Percentiles rank a stretch among this genome's conserved stretches.
Conservation (phyloP, 1,140 invertebrate species). For the Dolichoris vasculosae region DNA sequence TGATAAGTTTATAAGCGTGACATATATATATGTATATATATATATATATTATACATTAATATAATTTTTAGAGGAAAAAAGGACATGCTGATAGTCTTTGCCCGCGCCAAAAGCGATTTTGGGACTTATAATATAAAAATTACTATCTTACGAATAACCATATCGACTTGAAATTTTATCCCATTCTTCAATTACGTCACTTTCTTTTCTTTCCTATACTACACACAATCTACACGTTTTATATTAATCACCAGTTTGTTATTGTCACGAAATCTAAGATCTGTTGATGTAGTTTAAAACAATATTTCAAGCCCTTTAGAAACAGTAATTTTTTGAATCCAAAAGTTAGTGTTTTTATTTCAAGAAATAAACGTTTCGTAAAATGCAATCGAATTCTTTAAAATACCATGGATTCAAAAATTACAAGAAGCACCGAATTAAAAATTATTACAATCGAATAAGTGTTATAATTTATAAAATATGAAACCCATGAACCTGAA, state of each 20-base stretch:
- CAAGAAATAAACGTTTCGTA: neutral
- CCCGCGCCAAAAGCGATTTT: slow-evolving; percentile 67
- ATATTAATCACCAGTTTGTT: neutral
- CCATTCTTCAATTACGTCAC: slow-evolving; percentile 25
- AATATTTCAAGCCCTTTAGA: neutral
- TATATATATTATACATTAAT: too few species aligned
- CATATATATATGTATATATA: too few species aligned
- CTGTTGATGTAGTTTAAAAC: neutral
- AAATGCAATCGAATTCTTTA: neutral
- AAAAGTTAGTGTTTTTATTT: neutral
- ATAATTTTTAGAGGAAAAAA: slow-evolving; percentile 1
- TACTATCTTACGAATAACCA: slow-evolving; percentile 13
- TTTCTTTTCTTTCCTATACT: slow-evolving; percentile 20
- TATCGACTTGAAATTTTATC: slow-evolving; percentile 46
- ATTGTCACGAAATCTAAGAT: neutral
- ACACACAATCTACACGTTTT: neutral
- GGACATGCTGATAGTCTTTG: slow-evolving; percentile 50
- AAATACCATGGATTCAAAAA: neutral
- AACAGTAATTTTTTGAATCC: neutral
- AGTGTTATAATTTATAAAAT: neutral
- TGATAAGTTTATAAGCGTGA: slow-evolving; percentile 17
- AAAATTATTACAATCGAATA: neutral
- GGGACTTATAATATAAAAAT: slow-evolving; percentile 49
- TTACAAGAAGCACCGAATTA: neutral
- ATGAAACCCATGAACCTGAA: neutral